phyloP scores from a whole-genome alignment of 2,797 vertebrate genomes.

The Chrosomus eos region DNA sequence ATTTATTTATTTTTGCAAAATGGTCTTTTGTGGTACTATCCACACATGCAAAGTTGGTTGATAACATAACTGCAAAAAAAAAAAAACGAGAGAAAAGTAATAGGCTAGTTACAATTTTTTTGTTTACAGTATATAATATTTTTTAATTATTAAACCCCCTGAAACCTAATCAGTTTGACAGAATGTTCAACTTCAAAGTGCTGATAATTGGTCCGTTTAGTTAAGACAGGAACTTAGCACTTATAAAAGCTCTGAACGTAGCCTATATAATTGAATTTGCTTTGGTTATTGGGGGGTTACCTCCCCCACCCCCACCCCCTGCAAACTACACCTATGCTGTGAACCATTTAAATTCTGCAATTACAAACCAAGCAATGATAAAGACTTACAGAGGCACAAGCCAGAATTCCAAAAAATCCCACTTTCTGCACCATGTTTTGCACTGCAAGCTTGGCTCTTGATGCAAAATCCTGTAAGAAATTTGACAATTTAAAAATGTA shows the following conservation, averaged over 20 bases:
- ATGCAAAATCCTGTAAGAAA: conserved; percentile 87
- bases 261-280: neutral
- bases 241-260: neutral
- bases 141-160: too few species aligned
- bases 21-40: neutral
- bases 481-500: neutral
- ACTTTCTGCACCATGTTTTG: conserved; percentile 98
- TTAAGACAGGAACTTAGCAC: neutral
- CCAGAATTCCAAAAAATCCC: conserved; percentile 97
- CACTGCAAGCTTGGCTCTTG: conserved; percentile 91
- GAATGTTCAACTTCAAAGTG: neutral
- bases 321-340: neutral
- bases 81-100: too few species aligned
- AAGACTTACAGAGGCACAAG: conserved; percentile 86
- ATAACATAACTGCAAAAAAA: neutral
- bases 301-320: too few species aligned
- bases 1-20: neutral
- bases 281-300: too few species aligned
- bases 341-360: neutral
- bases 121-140: too few species aligned
- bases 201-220: neutral
- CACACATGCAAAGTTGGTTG: too few species aligned
- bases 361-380: neutral
- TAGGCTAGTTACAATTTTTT: neutral
- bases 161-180: neutral